Percentiles rank a stretch among this genome's conserved stretches.
Conservation (phyloP, 2,113 vertebrate species). For the Odontophorus gujanensis region DNA sequence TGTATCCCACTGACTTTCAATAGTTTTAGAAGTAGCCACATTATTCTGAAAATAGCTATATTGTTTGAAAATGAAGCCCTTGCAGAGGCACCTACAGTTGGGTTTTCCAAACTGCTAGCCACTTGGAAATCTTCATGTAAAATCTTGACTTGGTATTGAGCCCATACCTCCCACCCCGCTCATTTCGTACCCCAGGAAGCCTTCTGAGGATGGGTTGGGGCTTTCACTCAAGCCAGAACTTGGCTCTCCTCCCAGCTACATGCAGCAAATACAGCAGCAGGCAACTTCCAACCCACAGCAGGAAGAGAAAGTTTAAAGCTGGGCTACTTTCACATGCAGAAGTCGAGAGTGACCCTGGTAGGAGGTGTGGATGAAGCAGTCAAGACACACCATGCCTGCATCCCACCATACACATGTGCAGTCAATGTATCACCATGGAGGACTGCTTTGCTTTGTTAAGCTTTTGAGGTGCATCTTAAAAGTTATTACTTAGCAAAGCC, state of each 20-base stretch:
- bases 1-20: neutral
- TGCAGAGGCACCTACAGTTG: neutral
- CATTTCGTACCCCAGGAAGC: neutral
- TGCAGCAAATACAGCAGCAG: neutral
- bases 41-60: neutral
- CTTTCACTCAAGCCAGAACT: neutral
- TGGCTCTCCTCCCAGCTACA: neutral
- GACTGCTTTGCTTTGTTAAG: neutral
- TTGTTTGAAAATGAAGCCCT: neutral
- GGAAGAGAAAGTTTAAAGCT: neutral
- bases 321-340: neutral
- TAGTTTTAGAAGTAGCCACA: neutral
- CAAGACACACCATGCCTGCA: neutral
- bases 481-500: neutral
- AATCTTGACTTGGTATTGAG: neutral
- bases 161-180: neutral
- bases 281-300: neutral
- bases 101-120: neutral
- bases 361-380: accelerated
- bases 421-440: neutral
- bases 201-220: neutral
- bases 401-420: neutral
- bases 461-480: neutral
- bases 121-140: neutral
- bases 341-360: accelerated